Evolutionary conservation across 2,113 vertebrate genomes (phyloP), one percentile per base, ranked within the genome.

Genomic region (Natator depressus): DNA sequence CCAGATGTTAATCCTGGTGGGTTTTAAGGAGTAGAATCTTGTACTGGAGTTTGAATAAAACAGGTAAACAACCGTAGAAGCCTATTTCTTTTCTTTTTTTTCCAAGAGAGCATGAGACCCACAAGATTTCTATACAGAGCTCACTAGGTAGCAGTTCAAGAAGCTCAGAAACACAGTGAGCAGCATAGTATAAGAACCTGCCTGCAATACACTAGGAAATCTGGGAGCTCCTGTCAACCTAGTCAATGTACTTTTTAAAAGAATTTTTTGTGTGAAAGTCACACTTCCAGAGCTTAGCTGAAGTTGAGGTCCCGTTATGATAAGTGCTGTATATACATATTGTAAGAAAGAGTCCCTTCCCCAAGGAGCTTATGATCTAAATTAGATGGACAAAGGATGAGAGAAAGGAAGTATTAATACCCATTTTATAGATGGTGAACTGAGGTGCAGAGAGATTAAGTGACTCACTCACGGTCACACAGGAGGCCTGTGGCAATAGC

Each of bases 401-500:
- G 42, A 47, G 75, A 47, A 78, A 29, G 12, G 75, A 46, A 27
- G 46, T 47, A 47, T 46, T 57, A 38, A 42, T 57, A 57, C 8
- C 38, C 54, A 49, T 35, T 85, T 87, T 75, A 76, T 82, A 90
- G 25, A 78, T 5, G 65, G 76, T 10, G 19, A 72, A 38, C 35
- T 72, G 83, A 94, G 78, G n/a, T 31, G 1, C 20, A 80, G 80
- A 75, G 85, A 89, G 87, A 80, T 85, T 59, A 38, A 17, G 50
- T 55, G 76, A 51, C 76, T 85, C 81, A 16, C 53, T 82, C 88
- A 47, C 46, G 22, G 59, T 82, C 91, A 93, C 59, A 27, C 47
- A 89, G 82, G 82, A 87, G 57, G 50, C 49, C 62, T 65, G 22
- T 86, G 88, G 72, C 85, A 91, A 78, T 92, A 93, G 50, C 90